A percentile compares a stretch with the other conserved stretches of the same genome.
phyloP scores from a whole-genome alignment of 1,140 invertebrate genomes.

The Drosophila pachea region DNA sequence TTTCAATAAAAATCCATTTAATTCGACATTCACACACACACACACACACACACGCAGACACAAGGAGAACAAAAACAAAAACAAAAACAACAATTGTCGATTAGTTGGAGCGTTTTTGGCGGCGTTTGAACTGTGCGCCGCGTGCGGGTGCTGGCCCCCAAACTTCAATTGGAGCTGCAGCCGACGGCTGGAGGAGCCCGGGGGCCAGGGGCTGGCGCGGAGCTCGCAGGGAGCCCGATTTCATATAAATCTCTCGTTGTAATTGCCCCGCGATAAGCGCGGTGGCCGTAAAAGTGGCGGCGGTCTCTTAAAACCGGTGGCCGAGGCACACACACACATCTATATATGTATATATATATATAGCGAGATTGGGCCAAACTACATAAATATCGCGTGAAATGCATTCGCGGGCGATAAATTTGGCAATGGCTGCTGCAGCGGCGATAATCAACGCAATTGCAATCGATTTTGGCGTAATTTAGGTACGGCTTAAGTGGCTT shows the following conservation, averaged over 20 bases:
- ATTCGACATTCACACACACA: slow-evolving; percentile 62
- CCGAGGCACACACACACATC: slow-evolving; percentile 33
- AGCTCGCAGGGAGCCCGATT: background rate
- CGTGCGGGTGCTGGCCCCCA: slow-evolving; percentile 33
- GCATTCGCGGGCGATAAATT: slow-evolving; percentile 74
- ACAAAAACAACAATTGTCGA: slow-evolving; percentile 63
- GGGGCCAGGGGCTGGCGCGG: background rate
- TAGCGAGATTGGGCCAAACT: slow-evolving; percentile 59
- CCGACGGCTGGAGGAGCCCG: background rate
- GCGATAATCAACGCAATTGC: slow-evolving; percentile 77
- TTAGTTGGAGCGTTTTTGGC: slow-evolving; percentile 66
- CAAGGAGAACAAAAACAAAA: slow-evolving; percentile 45
- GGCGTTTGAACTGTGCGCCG: slow-evolving; percentile 72
- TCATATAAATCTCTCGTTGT: slow-evolving; percentile 73
- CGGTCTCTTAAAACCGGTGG: slow-evolving; percentile 72
- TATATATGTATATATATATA: slow-evolving; percentile 24
- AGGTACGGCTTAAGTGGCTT: slow-evolving; percentile 70
- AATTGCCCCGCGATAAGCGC: slow-evolving; percentile 69
- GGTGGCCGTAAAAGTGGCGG: slow-evolving; percentile 25
- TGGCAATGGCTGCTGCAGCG: slow-evolving; percentile 51
- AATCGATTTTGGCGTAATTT: slow-evolving; percentile 77
- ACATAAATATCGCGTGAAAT: slow-evolving; percentile 76
- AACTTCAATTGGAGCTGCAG: slow-evolving; percentile 9
- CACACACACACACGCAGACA: no score
- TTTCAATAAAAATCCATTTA: slow-evolving; percentile 77